A percentile compares a stretch with the other conserved stretches of the same genome.
Conservation (phyloP, 1,140 invertebrate species). For the Zaprionus nigranus region DNA sequence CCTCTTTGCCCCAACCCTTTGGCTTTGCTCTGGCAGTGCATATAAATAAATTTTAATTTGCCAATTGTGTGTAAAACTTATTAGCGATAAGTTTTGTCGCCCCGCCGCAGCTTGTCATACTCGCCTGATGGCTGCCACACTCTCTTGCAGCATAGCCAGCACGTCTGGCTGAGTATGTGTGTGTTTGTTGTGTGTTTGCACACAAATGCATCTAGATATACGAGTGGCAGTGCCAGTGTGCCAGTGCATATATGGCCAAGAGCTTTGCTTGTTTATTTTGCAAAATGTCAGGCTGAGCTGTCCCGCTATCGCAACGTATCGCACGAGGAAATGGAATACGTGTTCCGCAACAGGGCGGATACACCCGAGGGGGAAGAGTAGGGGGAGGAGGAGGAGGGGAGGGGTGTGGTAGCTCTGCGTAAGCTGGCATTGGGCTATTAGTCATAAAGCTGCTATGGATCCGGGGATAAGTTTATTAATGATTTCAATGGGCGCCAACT, state of each 20-base stretch:
- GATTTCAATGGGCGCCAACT: slow-evolving; percentile 40
- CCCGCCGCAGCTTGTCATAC: slow-evolving; percentile 30
- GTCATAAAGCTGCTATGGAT: slow-evolving; percentile 71
- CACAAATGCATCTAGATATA: slow-evolving; percentile 31
- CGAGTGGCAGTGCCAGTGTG: background rate
- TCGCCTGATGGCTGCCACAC: background rate
- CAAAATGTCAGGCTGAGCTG: slow-evolving; percentile 30
- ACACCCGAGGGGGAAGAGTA: slow-evolving; percentile 7
- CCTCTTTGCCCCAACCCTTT: background rate
- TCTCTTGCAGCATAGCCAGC: background rate
- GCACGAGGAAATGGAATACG: slow-evolving; percentile 62
- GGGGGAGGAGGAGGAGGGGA: background rate
- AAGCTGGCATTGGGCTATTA: slow-evolving; percentile 68
- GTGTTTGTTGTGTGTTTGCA: background rate
- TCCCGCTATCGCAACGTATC: slow-evolving; percentile 21
- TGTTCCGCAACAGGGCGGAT: slow-evolving; percentile 5
- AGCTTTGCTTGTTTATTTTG: slow-evolving; percentile 51
- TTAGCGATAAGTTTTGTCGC: slow-evolving; percentile 76
- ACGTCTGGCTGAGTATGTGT: background rate
- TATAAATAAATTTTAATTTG: slow-evolving; percentile 81
- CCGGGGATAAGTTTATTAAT: slow-evolving; percentile 69
- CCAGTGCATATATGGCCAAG: slow-evolving; percentile 19
- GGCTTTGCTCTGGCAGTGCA: background rate
- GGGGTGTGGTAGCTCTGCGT: slow-evolving; percentile 14
- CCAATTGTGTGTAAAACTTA: slow-evolving; percentile 77